Base-by-base conservation (phyloP, 2,797 vertebrate genomes). In the Crenichthys baileyi region DNA sequence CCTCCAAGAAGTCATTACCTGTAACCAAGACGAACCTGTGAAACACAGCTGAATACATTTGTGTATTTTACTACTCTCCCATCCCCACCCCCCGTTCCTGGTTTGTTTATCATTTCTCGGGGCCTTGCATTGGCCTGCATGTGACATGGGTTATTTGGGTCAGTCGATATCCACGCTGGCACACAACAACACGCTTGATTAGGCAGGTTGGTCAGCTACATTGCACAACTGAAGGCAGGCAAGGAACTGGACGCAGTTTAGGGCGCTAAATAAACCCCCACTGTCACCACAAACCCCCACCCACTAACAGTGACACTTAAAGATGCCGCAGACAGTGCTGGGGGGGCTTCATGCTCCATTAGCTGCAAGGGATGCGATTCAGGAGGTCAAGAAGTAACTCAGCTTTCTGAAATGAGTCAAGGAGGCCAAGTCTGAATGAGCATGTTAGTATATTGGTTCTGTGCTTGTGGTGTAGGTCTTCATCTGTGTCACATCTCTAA, bases 1-100 rank as follows among this genome's bases (percentile, higher is more conserved):
- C 97, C 94, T 99, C 98, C 78, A 99, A 92, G 87, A 99, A 95
- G 84, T 99, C 98, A 85, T 98, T 99, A 89, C 98, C 98, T 98
- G 95, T 7, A 3, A 65, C 72, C 50, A 12, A 58, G 55, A 89
- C 0, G 39, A n/a, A 7, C 7, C 7, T 18, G 48, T 20, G 24
- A n/a, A 1, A 12, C 9, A 20, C 5, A 20, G 36, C 22, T 26
- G 16, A 55, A 24, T 70, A 70, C 1, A 4, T n/a, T 26, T n/a
- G 4, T 13, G 3, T 8, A 24, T 5, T 13, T 12, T n/a, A 46
- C 5, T 8, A 46, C 11, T 24, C 6, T 29, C 48, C 36, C 0
- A 29, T 65, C 70, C 60, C 72, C 51, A 3, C 44, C 13, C 15
- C 41, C 18, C 18, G 3, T 7, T 53, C 75, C 50, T 70, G 70